Percentiles rank a stretch among this genome's conserved stretches.
Conservation (phyloP, 2,797 vertebrate genomes). For the Prunella strophiata region DNA sequence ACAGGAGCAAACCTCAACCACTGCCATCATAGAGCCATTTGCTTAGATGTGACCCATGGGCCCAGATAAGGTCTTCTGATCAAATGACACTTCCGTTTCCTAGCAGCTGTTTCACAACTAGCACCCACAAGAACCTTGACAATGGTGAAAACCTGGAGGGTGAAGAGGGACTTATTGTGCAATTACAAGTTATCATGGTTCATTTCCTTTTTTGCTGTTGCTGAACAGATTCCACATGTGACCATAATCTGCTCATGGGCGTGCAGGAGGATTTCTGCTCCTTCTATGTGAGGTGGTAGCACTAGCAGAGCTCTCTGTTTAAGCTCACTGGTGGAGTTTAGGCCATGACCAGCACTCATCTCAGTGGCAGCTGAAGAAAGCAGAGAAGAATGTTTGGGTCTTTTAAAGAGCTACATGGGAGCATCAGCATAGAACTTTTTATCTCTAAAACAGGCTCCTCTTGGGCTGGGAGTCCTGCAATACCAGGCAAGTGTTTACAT, state of each 20-base stretch:
- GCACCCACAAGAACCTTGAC: background rate
- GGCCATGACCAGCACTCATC: background rate
- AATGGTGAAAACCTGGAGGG: background rate
- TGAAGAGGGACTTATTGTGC: background rate
- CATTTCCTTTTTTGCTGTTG: background rate
- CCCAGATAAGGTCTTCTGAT: background rate
- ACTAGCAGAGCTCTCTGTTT: background rate
- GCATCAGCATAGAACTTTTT: background rate
- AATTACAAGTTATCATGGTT: background rate
- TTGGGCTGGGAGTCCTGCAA: background rate
- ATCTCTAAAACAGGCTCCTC: background rate
- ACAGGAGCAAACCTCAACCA: background rate
- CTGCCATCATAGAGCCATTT: background rate
- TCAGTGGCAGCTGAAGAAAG: background rate
- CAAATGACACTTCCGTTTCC: background rate
- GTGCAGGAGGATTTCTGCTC: background rate
- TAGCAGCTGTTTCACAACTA: background rate
- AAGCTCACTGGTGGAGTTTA: background rate
- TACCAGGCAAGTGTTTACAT: background rate
- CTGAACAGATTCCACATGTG: background rate
- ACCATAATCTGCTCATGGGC: background rate
- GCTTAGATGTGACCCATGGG: background rate
- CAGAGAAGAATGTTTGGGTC: background rate
- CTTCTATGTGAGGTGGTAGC: rapidly evolving
- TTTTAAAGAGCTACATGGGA: background rate